A percentile compares a stretch with the other conserved stretches of the same genome.
These are phyloP conservation scores for Oceanodroma leucorhoa DNA, from an alignment of 2,797 vertebrate genomes.

Conservation along the genomic window DNA sequence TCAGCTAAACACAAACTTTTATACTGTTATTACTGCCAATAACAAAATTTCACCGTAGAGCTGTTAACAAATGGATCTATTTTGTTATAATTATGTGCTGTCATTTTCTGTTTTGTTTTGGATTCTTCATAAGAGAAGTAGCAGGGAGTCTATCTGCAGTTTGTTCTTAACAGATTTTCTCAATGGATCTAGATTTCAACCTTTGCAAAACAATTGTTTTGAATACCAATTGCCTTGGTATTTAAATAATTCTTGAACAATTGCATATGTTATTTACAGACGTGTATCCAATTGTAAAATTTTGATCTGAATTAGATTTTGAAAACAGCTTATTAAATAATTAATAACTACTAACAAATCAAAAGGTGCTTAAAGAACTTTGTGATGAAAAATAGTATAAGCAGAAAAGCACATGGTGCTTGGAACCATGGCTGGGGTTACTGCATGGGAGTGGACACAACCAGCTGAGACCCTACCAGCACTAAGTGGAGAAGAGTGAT, in stretches of 20 bases:
- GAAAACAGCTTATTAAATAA: neutral
- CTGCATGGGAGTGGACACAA: fast-evolving
- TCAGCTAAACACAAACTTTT: neutral
- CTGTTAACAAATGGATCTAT: neutral
- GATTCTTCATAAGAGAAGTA: neutral
- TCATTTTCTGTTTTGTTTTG: conserved; percentile 11
- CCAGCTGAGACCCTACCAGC: neutral
- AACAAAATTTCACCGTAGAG: neutral
- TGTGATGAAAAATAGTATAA: neutral
- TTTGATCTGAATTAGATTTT: neutral
- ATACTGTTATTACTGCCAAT: neutral
- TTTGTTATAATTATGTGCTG: neutral
- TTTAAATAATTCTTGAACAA: neutral
- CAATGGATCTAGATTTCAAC: neutral
- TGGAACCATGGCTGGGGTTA: fast-evolving
- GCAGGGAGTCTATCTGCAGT: neutral
- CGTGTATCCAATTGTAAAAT: neutral
- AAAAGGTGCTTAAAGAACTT: neutral
- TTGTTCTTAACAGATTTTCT: neutral
- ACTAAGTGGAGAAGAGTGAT: neutral
- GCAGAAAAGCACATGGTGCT: fast-evolving
- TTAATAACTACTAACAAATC: neutral
- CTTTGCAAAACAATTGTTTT: neutral
- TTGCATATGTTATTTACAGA: neutral
- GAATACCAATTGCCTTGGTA: neutral